A percentile compares a stretch with the other conserved stretches of the same genome.
These are phyloP conservation scores for Melanotaenia boesemani DNA, from an alignment of 2,797 vertebrate species.

Conservation along the genomic window DNA sequence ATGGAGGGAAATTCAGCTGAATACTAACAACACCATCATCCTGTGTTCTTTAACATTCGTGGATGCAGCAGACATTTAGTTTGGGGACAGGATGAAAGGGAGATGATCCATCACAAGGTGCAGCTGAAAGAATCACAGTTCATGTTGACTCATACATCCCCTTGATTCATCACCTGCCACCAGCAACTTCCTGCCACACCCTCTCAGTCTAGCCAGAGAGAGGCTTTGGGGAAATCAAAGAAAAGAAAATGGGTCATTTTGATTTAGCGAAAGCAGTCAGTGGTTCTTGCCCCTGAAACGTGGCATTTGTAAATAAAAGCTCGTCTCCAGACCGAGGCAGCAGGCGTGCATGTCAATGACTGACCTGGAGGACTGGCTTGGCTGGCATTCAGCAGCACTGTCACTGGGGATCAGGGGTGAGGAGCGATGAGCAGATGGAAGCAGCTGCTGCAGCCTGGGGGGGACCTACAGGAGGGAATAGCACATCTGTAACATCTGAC, in stretches of 20 bases:
- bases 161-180: constrained; percentile 81
- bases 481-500: constrained; percentile 74
- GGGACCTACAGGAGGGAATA: constrained; percentile 67
- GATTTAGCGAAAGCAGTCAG: constrained; percentile 55
- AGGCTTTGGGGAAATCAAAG: constrained; percentile 66
- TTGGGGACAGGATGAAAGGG: constrained; percentile 20
- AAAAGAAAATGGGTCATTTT: constrained; percentile 53
- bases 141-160: constrained; percentile 61
- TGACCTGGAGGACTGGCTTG: too few relatives aligned
- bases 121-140: constrained; percentile 83
- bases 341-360: too few relatives aligned
- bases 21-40: constrained; percentile 59
- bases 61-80: too few relatives aligned
- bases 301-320: constrained; percentile 43
- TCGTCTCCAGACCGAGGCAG: too few relatives aligned
- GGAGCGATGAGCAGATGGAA: constrained; percentile 15
- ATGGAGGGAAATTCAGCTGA: constrained; percentile 40
- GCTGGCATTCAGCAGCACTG: too few relatives aligned
- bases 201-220: constrained; percentile 53
- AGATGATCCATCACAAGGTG: constrained; percentile 74
- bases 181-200: constrained; percentile 78
- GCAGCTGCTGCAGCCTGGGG: constrained; percentile 63
- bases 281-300: not conserved
- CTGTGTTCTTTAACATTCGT: constrained; percentile 16
- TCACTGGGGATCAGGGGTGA: not conserved